These are phyloP conservation scores for Thysanoteuthis rhombus DNA, from an alignment of 2,888 invertebrate species.

Conservation along the genomic window DNA sequence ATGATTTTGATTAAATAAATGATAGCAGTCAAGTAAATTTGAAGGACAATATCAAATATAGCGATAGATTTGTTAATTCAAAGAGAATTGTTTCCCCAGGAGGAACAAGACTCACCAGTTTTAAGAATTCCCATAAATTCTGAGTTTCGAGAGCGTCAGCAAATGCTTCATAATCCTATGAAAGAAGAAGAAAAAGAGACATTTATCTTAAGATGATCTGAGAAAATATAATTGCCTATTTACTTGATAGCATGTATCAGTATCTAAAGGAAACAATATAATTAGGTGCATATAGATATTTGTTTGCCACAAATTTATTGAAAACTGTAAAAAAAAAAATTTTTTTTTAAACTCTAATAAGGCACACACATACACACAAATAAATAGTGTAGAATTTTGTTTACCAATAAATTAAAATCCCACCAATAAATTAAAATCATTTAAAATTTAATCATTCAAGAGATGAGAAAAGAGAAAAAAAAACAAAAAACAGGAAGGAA, in stretches of 20 bases:
- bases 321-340: too few species aligned
- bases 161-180: constrained; percentile 90
- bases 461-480: too few species aligned
- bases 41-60: not conserved
- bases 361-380: too few species aligned
- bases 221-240: not conserved
- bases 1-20: not conserved
- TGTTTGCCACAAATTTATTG: too few species aligned
- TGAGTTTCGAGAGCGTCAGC: constrained; percentile 91
- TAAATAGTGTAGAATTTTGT: too few species aligned
- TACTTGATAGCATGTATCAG: not conserved
- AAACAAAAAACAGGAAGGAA: too few species aligned
- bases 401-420: too few species aligned
- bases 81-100: not conserved
- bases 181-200: constrained; percentile 49
- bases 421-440: too few species aligned
- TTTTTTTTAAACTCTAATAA: too few species aligned
- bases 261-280: not conserved
- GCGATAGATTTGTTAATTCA: not conserved
- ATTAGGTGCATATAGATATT: too few species aligned
- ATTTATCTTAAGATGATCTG: not conserved
- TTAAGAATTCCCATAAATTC: constrained; percentile 82
- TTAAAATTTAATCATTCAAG: too few species aligned
- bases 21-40: not conserved
- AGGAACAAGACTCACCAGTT: constrained; percentile 40